Base-by-base conservation (phyloP, 2,797 vertebrate species). In the Mormyrops boulengeri region DNA sequence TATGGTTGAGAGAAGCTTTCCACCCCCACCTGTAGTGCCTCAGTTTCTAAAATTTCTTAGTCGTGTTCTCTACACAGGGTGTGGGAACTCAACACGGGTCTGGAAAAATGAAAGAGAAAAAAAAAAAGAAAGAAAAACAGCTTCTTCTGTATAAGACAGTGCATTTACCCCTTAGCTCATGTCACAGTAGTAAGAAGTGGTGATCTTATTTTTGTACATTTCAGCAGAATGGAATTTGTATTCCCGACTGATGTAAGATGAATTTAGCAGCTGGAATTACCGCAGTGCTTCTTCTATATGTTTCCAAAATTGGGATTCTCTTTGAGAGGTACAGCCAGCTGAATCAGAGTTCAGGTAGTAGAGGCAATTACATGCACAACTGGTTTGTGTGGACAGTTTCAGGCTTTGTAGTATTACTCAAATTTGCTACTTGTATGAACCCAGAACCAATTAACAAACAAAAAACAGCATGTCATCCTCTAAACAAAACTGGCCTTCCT, bases 381-480 rank as follows among this genome's bases (percentile, higher is more conserved):
- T 55, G 49, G 14, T 53, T 87, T 55, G 26, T 30, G 55, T 62
- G 38, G 30, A 62, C 34, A 34, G 44, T 69, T 87, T 87, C 30
- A 41, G 49, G 34, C 62, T 73, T 69, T 85, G 22, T 19, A n/a
- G 44, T 7, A 34, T 41, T 89, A 62, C 60, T 60, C 41, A 62
- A 3, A 85, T 87, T 69, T 41, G 55, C 84, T 73, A 47, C 60
- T 57, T 47, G 34, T 50, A 49, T 55, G 89, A 89, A 69, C 62
- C 30, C 60, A 77, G 49, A 55, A 55, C 44, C 55, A 87, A 41
- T 30, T 26, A 85, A 52, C 7, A 80, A 49, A 69, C 87, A 89
- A 89, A 87, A 87, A 87, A 89, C 26, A 73, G 77, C 19, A 69
- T 87, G 52, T 87, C 41, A 22, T 77, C 60, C 49, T 47, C 60